A percentile compares a stretch with the other conserved stretches of the same genome.
Evolutionary conservation across 2,797 vertebrate genomes (phyloP).

Genomic region (Artibeus lituratus): DNA sequence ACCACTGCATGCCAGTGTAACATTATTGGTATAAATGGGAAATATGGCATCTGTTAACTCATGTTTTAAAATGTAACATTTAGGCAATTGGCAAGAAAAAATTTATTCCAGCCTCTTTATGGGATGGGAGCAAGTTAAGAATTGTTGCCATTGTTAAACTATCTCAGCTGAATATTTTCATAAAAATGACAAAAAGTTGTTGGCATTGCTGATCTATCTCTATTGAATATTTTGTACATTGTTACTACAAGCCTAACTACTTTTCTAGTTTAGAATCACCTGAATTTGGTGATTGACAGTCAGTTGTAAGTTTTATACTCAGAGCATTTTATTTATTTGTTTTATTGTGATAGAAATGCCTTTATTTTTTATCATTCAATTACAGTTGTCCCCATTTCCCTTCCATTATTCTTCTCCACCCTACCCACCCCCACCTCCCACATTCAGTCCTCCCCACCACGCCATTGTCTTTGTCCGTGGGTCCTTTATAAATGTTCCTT

Average conservation of each 20-base stretch:
- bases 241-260: not conserved
- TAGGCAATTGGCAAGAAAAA: not conserved
- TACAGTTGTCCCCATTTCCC: too few relatives aligned
- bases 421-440: too few relatives aligned
- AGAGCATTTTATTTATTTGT: not conserved
- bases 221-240: not conserved
- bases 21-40: not conserved
- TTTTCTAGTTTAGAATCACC: not conserved
- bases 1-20: not conserved
- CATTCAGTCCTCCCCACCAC: too few relatives aligned
- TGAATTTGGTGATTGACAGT: not conserved
- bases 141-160: not conserved
- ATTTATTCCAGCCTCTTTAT: not conserved
- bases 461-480: too few relatives aligned
- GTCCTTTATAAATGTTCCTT: too few relatives aligned
- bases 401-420: too few relatives aligned
- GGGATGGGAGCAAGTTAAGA: not conserved
- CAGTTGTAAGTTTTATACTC: not conserved
- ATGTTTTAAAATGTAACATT: not conserved
- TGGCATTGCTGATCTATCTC: not conserved
- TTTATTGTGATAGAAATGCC: too few relatives aligned
- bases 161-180: not conserved
- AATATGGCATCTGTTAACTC: not conserved
- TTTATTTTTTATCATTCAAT: too few relatives aligned
- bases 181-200: not conserved